Evolutionary conservation across 2,888 invertebrate genomes (phyloP).

Genomic region (Acleris sparsana): DNA sequence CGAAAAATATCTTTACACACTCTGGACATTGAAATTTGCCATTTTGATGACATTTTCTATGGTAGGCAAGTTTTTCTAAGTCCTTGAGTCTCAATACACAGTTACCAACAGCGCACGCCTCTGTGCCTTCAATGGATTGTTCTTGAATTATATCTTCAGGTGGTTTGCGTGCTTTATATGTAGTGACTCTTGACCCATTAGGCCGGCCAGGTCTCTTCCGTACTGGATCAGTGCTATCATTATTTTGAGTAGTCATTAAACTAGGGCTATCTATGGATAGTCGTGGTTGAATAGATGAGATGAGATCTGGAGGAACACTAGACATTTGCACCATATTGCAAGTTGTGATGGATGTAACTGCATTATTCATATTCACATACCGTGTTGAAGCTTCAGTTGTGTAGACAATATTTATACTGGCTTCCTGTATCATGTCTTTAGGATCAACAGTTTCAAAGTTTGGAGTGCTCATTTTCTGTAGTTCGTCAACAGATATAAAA

Average conservation of each 20-base stretch:
- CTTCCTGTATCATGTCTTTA: conserved; percentile 77
- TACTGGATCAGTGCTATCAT: conserved; percentile 40
- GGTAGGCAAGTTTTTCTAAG: conserved; percentile 85
- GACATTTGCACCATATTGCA: conserved; percentile 67
- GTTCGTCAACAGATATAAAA: conserved; percentile 74
- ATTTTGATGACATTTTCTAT: conserved; percentile 85
- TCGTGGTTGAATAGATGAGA: conserved; percentile 68
- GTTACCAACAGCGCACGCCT: conserved; percentile 78
- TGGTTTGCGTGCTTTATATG: conserved; percentile 12
- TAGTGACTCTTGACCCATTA: background rate
- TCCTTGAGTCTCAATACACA: conserved; percentile 84
- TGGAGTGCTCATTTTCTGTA: conserved; percentile 76
- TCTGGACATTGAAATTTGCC: conserved; percentile 85
- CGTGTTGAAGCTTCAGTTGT: conserved; percentile 69
- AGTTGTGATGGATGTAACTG: conserved; percentile 49
- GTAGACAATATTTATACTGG: conserved; percentile 78
- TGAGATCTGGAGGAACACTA: conserved; percentile 72
- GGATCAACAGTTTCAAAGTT: conserved; percentile 78
- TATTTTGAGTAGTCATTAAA: conserved; percentile 47
- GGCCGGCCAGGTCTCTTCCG: conserved; percentile 41
- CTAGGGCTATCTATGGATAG: conserved; percentile 45
- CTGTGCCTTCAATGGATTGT: conserved; percentile 44
- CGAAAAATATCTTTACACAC: conserved; percentile 82
- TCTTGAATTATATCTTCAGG: conserved; percentile 43
- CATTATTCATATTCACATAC: conserved; percentile 65